These are phyloP conservation scores for Macquaria australasica DNA, from an alignment of 2,113 vertebrate genomes.

Conservation along the genomic window DNA sequence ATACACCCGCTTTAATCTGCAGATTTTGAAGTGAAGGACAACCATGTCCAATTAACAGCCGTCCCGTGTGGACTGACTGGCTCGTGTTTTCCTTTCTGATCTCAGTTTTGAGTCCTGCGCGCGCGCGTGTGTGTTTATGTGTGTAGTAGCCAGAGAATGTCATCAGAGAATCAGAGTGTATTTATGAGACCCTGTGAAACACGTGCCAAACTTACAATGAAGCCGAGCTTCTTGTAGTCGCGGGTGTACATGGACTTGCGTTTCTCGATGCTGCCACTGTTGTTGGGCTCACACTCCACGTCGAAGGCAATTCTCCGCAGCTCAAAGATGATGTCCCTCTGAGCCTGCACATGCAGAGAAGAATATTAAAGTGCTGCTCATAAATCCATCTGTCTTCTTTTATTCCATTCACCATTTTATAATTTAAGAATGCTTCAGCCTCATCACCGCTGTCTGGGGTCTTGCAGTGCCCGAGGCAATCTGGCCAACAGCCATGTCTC, in stretches of 20 bases:
- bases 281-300: conserved; percentile 93
- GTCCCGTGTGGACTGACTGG: conserved; percentile 13
- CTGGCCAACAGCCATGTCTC: conserved; percentile 31
- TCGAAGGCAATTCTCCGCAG: conserved; percentile 97
- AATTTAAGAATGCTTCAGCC: conserved; percentile 26
- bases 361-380: conserved; percentile 40
- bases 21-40: conserved; percentile 17
- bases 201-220: conserved; percentile 90
- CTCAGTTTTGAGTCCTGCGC: neutral
- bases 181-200: neutral
- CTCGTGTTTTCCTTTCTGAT: neutral
- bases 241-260: conserved; percentile 99
- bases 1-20: conserved; percentile 22
- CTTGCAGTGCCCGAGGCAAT: conserved; percentile 30
- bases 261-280: conserved; percentile 96
- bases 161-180: neutral
- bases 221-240: conserved; percentile 99
- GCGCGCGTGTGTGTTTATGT: neutral
- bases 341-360: conserved; percentile 85
- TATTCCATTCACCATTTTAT: conserved; percentile 44
- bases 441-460: conserved; percentile 28
- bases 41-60: conserved; percentile 41
- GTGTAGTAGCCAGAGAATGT: neutral
- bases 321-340: conserved; percentile 99
- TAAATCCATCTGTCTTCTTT: conserved; percentile 34